Evolutionary conservation across 2,797 vertebrate genomes (phyloP).

Genomic region (Meda fulgida): DNA sequence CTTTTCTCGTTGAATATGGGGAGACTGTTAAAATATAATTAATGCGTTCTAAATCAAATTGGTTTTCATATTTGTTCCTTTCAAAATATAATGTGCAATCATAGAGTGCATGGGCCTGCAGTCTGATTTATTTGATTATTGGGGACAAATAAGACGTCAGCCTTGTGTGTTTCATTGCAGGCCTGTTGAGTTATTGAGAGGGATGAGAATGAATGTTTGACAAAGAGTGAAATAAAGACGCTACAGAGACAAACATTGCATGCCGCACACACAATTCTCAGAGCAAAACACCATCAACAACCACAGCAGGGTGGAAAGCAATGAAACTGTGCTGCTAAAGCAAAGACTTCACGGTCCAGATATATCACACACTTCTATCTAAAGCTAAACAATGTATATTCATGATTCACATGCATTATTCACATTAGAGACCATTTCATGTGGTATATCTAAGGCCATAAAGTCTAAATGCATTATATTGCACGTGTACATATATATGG

Average conservation of each 20-base stretch:
- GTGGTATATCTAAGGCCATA: background rate
- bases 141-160: background rate
- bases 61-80: conserved; percentile 17
- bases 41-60: conserved; percentile 35
- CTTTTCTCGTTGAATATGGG: conserved; percentile 16
- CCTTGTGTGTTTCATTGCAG: conserved; percentile 10
- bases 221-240: conserved; percentile 28
- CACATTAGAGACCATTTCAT: conserved; percentile 13
- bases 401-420: conserved; percentile 44
- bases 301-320: conserved; percentile 72
- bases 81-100: conserved; percentile 33
- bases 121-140: conserved; percentile 35
- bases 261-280: conserved; percentile 10
- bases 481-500: background rate
- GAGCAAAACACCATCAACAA: conserved; percentile 74
- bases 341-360: conserved; percentile 31
- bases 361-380: conserved; percentile 30
- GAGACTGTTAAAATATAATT: conserved; percentile 32
- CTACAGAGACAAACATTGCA: conserved; percentile 13
- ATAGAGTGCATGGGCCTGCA: conserved; percentile 9
- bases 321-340: conserved; percentile 64
- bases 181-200: conserved; percentile 20
- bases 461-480: conserved; percentile 28
- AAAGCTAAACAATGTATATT: conserved; percentile 31
- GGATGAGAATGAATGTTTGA: conserved; percentile 28